phyloP scores from a whole-genome alignment of 2,113 vertebrate species.

The Crotalus helleri region DNA sequence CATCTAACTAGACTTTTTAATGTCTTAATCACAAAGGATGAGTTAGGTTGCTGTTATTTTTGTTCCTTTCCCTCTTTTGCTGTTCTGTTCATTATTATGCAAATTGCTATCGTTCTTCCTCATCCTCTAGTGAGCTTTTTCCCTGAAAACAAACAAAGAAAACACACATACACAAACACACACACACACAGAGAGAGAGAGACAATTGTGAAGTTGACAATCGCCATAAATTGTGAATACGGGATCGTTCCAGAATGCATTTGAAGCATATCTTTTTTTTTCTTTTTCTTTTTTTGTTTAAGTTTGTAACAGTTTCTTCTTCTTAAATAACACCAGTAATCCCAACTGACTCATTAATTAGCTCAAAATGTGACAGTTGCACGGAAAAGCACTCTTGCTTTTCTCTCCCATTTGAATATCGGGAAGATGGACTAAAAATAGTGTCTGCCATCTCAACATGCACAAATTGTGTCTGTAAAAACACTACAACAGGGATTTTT shows the following conservation, averaged over 20 bases:
- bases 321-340: constrained; percentile 5
- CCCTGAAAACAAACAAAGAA: not conserved
- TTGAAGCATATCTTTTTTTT: not conserved
- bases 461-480: not conserved
- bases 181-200: not conserved
- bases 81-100: not conserved
- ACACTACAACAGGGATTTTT: not conserved
- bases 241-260: not conserved
- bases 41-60: not conserved
- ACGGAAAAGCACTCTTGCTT: not conserved
- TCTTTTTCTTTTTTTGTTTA: not conserved
- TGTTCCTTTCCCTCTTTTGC: not conserved
- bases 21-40: not conserved
- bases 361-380: constrained; percentile 28
- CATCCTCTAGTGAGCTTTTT: not conserved
- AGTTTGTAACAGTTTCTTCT: constrained; percentile 8
- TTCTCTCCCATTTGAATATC: constrained; percentile 3
- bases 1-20: not conserved
- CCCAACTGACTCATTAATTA: constrained; percentile 25
- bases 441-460: not conserved
- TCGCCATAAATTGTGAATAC: not conserved
- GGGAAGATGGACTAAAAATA: constrained; percentile 5
- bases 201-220: not conserved
- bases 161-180: not conserved
- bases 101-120: not conserved